A percentile compares a stretch with the other conserved stretches of the same genome.
Evolutionary conservation across 1,140 invertebrate genomes (phyloP).

Genomic region (Neelides sp.): DNA sequence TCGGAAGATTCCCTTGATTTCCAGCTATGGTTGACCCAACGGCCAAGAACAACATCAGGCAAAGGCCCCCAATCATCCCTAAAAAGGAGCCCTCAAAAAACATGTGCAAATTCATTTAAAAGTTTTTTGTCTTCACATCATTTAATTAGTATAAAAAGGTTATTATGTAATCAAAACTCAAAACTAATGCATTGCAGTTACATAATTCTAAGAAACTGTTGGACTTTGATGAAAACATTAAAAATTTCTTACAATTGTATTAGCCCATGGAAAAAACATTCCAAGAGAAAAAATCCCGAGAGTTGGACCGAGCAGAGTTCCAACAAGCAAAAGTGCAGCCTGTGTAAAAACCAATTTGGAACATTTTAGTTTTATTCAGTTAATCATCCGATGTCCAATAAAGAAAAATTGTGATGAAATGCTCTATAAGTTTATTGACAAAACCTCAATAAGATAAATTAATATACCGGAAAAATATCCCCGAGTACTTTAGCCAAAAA

Average conservation of each 20-base stretch:
- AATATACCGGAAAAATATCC: too few relatives aligned
- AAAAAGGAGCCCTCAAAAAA: conserved; percentile 48
- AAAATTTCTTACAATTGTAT: conserved; percentile 37
- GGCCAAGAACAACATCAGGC: conserved; percentile 66
- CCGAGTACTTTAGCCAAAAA: too few relatives aligned
- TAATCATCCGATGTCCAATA: too few relatives aligned
- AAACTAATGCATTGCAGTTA: not conserved
- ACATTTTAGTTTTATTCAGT: too few relatives aligned
- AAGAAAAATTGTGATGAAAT: not conserved
- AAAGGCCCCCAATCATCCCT: conserved; percentile 51
- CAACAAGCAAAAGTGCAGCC: conserved; percentile 24
- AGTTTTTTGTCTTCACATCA: too few relatives aligned
- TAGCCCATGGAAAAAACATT: conserved; percentile 52
- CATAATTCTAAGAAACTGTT: too few relatives aligned
- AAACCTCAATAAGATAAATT: too few relatives aligned
- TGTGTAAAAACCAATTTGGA: too few relatives aligned
- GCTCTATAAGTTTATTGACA: not conserved
- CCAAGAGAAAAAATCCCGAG: conserved; percentile 60
- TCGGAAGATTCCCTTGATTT: conserved; percentile 47
- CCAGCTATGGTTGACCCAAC: conserved; percentile 46
- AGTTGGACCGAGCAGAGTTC: conserved; percentile 52
- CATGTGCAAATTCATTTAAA: not conserved
- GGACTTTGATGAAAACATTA: not conserved
- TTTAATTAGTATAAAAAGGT: not conserved
- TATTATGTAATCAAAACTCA: not conserved